Conservation (phyloP, 1,140 invertebrate genomes). For the Bombus superbus region DNA sequence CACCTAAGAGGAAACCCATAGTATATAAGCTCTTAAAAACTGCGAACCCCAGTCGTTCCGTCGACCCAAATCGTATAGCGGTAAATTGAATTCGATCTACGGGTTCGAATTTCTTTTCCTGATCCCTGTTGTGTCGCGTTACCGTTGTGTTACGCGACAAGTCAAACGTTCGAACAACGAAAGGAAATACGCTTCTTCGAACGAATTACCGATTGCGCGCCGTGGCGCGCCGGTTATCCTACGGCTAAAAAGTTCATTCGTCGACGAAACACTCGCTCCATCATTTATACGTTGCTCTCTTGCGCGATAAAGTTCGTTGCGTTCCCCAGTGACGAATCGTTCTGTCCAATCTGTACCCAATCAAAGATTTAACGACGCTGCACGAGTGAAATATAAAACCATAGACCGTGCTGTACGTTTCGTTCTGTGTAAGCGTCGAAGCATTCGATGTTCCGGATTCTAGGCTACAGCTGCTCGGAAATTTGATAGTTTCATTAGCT, state of each 20-base stretch:
- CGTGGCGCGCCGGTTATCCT: background rate
- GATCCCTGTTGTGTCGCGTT: too few relatives aligned
- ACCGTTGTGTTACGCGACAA: too few relatives aligned
- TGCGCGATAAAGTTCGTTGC: background rate
- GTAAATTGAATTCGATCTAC: too few relatives aligned
- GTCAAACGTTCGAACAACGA: background rate
- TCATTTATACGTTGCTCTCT: background rate
- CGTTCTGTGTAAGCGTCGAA: too few relatives aligned
- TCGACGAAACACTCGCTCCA: background rate
- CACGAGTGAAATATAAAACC: background rate
- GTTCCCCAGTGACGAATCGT: background rate
- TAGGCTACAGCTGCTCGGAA: too few relatives aligned
- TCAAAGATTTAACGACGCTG: background rate
- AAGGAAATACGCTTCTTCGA: background rate
- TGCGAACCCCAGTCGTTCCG: too few relatives aligned
- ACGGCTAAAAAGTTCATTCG: conserved; percentile 8
- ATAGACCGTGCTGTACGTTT: background rate
- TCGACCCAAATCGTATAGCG: too few relatives aligned
- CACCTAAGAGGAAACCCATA: too few relatives aligned
- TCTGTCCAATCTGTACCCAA: background rate
- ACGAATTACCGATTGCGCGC: background rate
- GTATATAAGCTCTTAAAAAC: too few relatives aligned
- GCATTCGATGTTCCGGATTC: too few relatives aligned
- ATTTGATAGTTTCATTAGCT: too few relatives aligned
- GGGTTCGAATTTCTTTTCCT: too few relatives aligned